phyloP scores from a whole-genome alignment of 2,888 invertebrate species.

The Lamellibrachia columna region DNA sequence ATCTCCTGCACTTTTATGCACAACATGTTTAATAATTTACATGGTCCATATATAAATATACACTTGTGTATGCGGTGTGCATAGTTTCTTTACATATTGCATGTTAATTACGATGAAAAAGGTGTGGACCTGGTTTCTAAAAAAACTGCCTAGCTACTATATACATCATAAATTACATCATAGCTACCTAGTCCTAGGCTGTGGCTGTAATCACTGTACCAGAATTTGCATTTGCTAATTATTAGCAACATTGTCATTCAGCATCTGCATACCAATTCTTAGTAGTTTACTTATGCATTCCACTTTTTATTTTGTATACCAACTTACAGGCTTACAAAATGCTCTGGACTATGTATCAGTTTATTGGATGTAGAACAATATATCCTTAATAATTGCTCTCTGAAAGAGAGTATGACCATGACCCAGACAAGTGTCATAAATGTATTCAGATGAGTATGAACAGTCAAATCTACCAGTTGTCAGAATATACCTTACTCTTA shows the following conservation, averaged over 20 bases:
- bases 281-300: too few species aligned
- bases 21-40: too few species aligned
- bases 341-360: background rate
- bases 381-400: too few species aligned
- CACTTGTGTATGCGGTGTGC: too few species aligned
- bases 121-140: too few species aligned
- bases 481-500: background rate
- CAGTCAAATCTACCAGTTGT: background rate
- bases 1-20: too few species aligned
- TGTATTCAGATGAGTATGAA: background rate
- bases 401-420: background rate
- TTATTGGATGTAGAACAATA: background rate
- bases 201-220: background rate
- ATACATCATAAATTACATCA: background rate
- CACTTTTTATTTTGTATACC: too few species aligned
- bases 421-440: background rate
- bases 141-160: background rate
- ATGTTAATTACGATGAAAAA: background rate
- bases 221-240: background rate
- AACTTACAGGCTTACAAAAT: background rate
- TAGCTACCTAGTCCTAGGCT: background rate
- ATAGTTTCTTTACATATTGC: too few species aligned
- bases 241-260: too few species aligned
- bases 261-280: too few species aligned
- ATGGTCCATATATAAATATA: too few species aligned